These are phyloP conservation scores for Hedychridium roseum DNA, from an alignment of 2,888 invertebrate species.

Conservation along the genomic window DNA sequence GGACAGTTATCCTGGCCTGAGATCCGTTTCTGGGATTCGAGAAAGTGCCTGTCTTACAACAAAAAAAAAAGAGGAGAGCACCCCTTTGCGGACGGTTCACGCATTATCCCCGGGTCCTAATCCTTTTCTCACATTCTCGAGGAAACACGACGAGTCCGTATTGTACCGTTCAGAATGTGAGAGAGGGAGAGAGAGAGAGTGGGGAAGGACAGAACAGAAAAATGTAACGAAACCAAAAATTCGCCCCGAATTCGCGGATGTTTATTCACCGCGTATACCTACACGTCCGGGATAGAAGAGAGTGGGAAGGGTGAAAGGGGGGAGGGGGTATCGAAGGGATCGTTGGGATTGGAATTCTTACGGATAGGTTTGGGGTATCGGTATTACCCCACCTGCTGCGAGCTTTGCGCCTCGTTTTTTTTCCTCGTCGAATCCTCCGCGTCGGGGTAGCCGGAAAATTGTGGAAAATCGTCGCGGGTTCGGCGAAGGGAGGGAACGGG, in stretches of 20 bases:
- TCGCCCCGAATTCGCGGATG: constrained; percentile 26
- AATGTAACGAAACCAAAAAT: constrained; percentile 33
- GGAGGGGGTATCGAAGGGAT: background rate
- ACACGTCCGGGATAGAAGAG: constrained; percentile 13
- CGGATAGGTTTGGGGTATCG: constrained; percentile 44
- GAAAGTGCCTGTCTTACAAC: no score
- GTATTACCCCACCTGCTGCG: constrained; percentile 54
- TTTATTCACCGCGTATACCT: constrained; percentile 31
- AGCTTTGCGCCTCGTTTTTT: constrained; percentile 40
- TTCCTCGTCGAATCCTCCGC: constrained; percentile 30
- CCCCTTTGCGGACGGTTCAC: constrained; percentile 33
- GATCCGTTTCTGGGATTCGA: no score
- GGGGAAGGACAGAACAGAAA: constrained; percentile 9
- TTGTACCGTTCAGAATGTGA: no score
- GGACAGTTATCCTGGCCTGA: no score
- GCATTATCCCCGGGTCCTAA: constrained; percentile 43
- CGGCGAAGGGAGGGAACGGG: background rate
- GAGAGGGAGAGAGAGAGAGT: constrained; percentile 16
- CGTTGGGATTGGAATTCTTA: constrained; percentile 10
- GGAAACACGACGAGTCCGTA: no score
- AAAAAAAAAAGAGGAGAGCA: constrained; percentile 12
- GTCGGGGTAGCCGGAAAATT: constrained; percentile 24
- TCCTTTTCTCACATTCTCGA: constrained; percentile 57
- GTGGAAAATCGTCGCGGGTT: background rate
- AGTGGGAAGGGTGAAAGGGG: constrained; percentile 12